Evolutionary conservation across 2,113 vertebrate genomes (phyloP).

Genomic region (Chaetodon trifascialis): DNA sequence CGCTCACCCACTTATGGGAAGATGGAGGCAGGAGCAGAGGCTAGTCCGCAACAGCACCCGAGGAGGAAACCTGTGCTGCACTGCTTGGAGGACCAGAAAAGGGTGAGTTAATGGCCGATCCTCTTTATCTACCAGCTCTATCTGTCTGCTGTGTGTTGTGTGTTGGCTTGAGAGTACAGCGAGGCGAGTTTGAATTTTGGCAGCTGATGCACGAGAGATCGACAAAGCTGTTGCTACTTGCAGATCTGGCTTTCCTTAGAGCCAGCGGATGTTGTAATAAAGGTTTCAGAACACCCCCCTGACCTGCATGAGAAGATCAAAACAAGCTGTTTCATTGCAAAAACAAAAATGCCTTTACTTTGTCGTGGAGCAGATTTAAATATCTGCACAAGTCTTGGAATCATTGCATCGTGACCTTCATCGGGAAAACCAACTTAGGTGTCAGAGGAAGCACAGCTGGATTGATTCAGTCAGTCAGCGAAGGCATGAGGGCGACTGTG

Average conservation of each 20-base stretch:
- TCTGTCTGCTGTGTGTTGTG: constrained; percentile 5
- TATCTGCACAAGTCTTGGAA: not conserved
- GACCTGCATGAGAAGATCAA: not conserved
- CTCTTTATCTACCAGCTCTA: not conserved
- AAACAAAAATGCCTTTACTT: not conserved
- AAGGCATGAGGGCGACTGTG: constrained; percentile 12
- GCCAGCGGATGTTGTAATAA: not conserved
- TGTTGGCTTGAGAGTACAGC: not conserved
- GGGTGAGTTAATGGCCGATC: constrained; percentile 85
- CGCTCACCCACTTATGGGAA: constrained; percentile 77
- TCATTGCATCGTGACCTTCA: not conserved
- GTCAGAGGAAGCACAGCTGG: constrained; percentile 15
- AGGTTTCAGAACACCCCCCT: not conserved
- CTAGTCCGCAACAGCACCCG: constrained; percentile 89
- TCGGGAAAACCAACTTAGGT: not conserved
- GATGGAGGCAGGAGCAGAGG: constrained; percentile 93
- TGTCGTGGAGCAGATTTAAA: not conserved
- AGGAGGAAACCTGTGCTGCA: constrained; percentile 93
- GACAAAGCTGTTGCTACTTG: not conserved
- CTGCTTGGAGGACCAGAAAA: constrained; percentile 97
- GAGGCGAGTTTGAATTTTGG: not conserved
- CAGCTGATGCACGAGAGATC: not conserved
- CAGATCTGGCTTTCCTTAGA: not conserved
- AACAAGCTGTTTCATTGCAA: not conserved
- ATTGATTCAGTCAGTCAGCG: constrained; percentile 37